Base-by-base conservation (phyloP, 2,888 invertebrate genomes). In the Drosophila anomalata region DNA sequence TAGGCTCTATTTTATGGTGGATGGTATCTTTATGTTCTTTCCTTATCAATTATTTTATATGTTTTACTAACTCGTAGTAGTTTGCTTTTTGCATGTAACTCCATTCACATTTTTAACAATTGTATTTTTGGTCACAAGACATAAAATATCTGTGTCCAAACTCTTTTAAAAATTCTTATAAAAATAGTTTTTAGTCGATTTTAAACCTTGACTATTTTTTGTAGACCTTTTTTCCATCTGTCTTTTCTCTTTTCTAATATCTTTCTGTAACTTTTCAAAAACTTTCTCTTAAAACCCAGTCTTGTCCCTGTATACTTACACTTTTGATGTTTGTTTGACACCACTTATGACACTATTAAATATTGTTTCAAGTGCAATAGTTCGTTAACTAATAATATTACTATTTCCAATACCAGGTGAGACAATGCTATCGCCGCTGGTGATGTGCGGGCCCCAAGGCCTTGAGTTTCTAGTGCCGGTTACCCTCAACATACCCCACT, bases 361-460 rank as follows among this genome's bases (percentile, higher is more conserved):
- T 41, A n/a, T 41, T 14, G 6, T n/a, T 17, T 17, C 17, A 9
- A 41, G 3, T 41, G 41, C 17, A 2, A 17, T 42, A 46, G n/a
- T 44, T 9, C 33, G 0, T 20, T 24, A 1, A 33, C 36, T 69
- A 12, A 42, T 17, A n/a, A 1, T 31, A 22, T 9, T n/a, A 11
- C n/a, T 41, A 17, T 62, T 62, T 41, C 11, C 24, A 17, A 22
- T 48, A 53, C 5, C 47, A 97, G 97, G 98, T 94, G 98, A 98
- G 94, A 96, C 97, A 74, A 95, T 98, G 94, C 94, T 98, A 87
- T 97, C 97, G 88, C 98, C 98, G 68, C 93, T 98, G 88, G 98
- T 98, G 89, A 97, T 98, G 96, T 98, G 98, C 93, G 98, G 98
- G 71, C 98, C 98, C 24, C 97, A 97, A 93, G 96, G 98, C 77